Base-by-base conservation (phyloP, 2,888 invertebrate species). In the Brachypalpus laphriformis region DNA sequence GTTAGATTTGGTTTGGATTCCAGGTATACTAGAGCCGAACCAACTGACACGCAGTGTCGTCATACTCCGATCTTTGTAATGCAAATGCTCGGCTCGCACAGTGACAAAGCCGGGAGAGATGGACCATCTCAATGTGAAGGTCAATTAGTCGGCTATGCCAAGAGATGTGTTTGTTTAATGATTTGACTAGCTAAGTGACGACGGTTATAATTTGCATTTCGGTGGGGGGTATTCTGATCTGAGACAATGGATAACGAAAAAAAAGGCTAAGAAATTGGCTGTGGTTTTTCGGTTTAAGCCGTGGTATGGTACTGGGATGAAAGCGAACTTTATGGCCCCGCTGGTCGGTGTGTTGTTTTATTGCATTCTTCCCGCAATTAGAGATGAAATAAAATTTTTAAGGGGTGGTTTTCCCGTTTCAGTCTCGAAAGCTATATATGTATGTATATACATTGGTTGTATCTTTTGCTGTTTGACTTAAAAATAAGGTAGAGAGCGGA, bases 51-150 rank as follows among this genome's bases (percentile, higher is more conserved):
- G 37, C 54, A 45, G 25, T 71, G 56, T 37, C 57, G 57, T 80
- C 68, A 75, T 74, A 34, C 70, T 14, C 18, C 28, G 18, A 28
- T 16, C 28, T 74, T 83, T 83, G 40, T 74, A 45, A 78, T 78
- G 72, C 74, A 83, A 74, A 83, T 68, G 59, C 18, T 25, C 5
- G 5, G 25, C 25, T 34, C 25, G 45, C 28, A 59, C 31, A 66
- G 70, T 14, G 49, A 56, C 71, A 65, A 47, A n/a, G n/a, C n/a
- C 47, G 37, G 68, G 65, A 56, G n/a, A n/a, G n/a, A 25, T 78
- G 65, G 63, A 65, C 63, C 78, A 80, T 85, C 71, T 71, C 70
- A 71, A 75, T 70, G 75, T 71, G 59, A 81, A 85, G 85, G 85
- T 65, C 70, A 85, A 59, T 31, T 28, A 56, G 42, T 66, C 28